Evolutionary conservation across 2,888 invertebrate species (phyloP), one percentile per base, ranked within the genome.

Genomic region (Dasysyrphus tricinctus): DNA sequence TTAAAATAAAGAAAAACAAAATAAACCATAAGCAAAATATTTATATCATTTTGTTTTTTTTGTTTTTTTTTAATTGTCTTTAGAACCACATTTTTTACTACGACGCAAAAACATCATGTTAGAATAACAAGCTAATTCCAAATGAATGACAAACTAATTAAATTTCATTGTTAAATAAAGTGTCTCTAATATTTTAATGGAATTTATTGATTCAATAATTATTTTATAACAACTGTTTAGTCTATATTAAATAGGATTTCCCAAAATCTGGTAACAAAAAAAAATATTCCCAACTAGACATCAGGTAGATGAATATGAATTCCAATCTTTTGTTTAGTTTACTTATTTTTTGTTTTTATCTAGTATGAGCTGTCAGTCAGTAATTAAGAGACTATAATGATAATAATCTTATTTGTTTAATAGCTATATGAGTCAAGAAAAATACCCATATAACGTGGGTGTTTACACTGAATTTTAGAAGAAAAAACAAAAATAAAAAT

Each of bases 161-260:
- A 47, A 44, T 32, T n/a, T 42, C 44, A 44, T 63, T 63, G 42
- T 44, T 39, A 44, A 44, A 63, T 11, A 44, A 44, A 63, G 29
- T 44, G 2, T 19, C 19, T 6, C 9, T 11, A 79, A 73, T 56
- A 56, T 39, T 73, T 63, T 29, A 29, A 12, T 39, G 16, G 44
- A 67, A 59, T 67, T 72, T 74, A 42, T 57, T 59, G 49, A 59
- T 32, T 59, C 11, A 47, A 47, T n/a, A n/a, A n/a, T n/a, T n/a
- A n/a, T 16, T 19, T 44, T 11, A 19, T 29, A 80, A 69, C 80
- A 80, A 54, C 69, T 80, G 74, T 74, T 70, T 6, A 44, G 63
- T 72, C 44, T 56, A 12, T 56, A 12, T 24, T 42, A 42, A 69
- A 16, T 37, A 37, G 54, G 69, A 49, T 81, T 81, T 81, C 51